Evolutionary conservation across 2,888 invertebrate genomes (phyloP), one percentile per base, ranked within the genome.

Genomic region (Gymnosoma rotundatum): DNA sequence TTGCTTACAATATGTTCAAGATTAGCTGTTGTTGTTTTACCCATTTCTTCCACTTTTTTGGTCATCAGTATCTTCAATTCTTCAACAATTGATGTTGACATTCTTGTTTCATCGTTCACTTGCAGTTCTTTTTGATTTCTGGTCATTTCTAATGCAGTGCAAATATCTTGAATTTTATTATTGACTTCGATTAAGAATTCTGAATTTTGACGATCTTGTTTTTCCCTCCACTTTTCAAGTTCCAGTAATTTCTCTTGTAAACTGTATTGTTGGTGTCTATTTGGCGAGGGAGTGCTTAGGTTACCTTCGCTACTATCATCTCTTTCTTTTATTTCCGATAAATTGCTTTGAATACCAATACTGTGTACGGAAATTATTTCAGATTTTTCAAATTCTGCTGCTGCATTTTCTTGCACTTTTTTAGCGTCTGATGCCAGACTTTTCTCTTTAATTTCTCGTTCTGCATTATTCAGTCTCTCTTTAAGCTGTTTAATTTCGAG

Each of bases 401-500:
- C 0, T 64, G 2, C 12, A 5, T 74, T 70, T 83, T 48, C 84
- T 7, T 16, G 12, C 10, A 20, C 9, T 0, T 52, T n/a, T 52
- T 45, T 87, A 2, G 72, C 78, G 1, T 18, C 56, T 0, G 54
- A 12, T 36, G 79, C 83, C 0, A 61, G 25, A 48, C 78, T 87
- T 25, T 89, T 88, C 20, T 90, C 89, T 72, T 88, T 91, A 72
- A 94, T 93, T 10, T 93, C 92, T 81, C 93, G 93, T 87, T 95
- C 95, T 0, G 94, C 93, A 60, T 92, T 92, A 89, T 94, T 95
- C 1, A 95, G 89, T 25, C 94, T 92, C 86, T 95, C 94, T 88
- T 95, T 95, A 10, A 95, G 88, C 50, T 94, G 93, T 88, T 95
- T 95, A 52, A 95, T 94, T 89, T 95, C 95, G 60, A 93, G 91